phyloP scores from a whole-genome alignment of 1,140 invertebrate species.

The Ceratosolen solmsi region DNA sequence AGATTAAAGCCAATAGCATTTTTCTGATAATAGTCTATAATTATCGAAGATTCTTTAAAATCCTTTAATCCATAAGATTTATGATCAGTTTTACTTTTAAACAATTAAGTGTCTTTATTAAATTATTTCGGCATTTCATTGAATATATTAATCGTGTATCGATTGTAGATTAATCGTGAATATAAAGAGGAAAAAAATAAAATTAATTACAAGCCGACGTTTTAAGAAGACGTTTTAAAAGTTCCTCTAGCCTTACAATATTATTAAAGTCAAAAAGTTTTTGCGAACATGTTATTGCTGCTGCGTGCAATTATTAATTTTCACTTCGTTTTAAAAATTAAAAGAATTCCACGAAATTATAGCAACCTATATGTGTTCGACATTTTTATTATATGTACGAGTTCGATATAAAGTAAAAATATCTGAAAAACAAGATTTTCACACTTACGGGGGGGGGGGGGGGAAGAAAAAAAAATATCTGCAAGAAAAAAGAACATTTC shows the following conservation, averaged over 20 bases:
- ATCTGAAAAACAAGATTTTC: not conserved
- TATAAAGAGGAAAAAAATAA: not conserved
- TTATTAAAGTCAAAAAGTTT: not conserved
- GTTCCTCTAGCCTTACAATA: not conserved
- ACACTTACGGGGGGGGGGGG: too few species aligned
- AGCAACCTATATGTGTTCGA: not conserved
- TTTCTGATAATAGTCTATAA: too few species aligned
- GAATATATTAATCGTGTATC: not conserved
- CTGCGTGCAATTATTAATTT: not conserved
- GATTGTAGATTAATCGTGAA: not conserved
- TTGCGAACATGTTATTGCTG: not conserved
- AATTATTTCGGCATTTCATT: not conserved
- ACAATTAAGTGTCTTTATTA: not conserved
- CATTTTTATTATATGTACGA: not conserved
- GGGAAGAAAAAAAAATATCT: too few species aligned
- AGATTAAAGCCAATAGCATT: too few species aligned
- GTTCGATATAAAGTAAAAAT: not conserved
- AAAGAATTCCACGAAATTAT: not conserved
- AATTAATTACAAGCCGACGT: not conserved
- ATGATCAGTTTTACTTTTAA: not conserved
- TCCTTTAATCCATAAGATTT: not conserved
- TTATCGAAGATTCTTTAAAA: not conserved
- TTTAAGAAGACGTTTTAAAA: not conserved
- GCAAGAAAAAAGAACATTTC: too few species aligned
- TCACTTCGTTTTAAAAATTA: not conserved